Evolutionary conservation across 2,113 vertebrate genomes (phyloP), one percentile per base, ranked within the genome.

Genomic region (Pluvianellus socialis): DNA sequence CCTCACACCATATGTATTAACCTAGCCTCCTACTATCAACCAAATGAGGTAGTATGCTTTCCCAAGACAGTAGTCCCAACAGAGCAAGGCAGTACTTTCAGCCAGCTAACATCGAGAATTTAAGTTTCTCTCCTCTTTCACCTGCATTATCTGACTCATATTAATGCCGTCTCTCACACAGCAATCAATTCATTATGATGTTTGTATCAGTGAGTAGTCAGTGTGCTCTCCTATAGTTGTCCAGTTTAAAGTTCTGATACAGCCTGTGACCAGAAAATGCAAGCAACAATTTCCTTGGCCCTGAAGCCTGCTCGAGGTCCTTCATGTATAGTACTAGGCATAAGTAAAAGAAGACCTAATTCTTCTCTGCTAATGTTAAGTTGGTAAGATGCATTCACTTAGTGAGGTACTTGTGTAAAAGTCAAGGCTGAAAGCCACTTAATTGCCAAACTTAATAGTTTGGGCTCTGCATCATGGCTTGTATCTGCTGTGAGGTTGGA

Each of bases 281-380:
- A 53, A 61, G 33, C 10, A 92, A 47, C n/a, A 32, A 30, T 56
- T 73, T n/a, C 20, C 8, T 8, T 68, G 53, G 5, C 19, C 35
- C 33, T 17, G 12, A 52, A 79, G 45, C 10, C 65, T 58, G 21
- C 38, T 75, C 18, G 62, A 58, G 26, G 23, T 32, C 26, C 28
- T 82, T 70, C 30, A 47, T 1, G 7, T 28, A 49, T n/a, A 20
- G 12, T 1, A 1, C 32, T 16, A 59, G 13, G 9, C 0, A 2
- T 42, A 72, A 75, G 11, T 63, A 40, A 75, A n/a, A 42, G 42
- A 86, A 28, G 19, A 71, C 19, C 4, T 63, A 33, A 47, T 30
- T 84, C 26, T 61, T 35, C 52, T 53, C 11, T 66, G 4, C 28
- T 86, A 62, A 32, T 24, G 12, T 53, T 72, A 63, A 65, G 14